These are phyloP conservation scores for Hypsibius dujardini DNA, from an alignment of 1,140 invertebrate genomes.

Conservation along the genomic window DNA sequence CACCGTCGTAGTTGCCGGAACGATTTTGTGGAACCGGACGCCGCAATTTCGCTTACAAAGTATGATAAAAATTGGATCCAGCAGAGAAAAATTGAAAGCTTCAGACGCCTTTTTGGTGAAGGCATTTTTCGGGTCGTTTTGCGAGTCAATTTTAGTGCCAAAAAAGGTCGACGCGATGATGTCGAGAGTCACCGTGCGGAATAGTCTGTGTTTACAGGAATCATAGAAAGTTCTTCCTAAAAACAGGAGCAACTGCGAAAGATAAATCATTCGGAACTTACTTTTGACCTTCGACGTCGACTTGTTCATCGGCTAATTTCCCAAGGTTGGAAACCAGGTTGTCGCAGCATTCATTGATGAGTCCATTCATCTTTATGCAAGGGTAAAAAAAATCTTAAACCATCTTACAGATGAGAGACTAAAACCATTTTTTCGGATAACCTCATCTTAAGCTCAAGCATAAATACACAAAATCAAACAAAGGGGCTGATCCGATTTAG, in stretches of 20 bases:
- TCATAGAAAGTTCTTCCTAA: too few species aligned
- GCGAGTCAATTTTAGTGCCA: slow-evolving; percentile 23
- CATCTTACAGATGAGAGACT: too few species aligned
- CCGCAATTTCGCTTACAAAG: too few species aligned
- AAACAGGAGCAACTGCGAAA: neutral
- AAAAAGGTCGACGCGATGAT: slow-evolving; percentile 22
- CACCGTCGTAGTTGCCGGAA: too few species aligned
- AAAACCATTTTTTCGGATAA: too few species aligned
- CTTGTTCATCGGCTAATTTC: neutral
- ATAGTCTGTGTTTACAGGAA: slow-evolving; percentile 10
- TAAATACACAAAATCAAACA: too few species aligned
- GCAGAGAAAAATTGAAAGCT: neutral
- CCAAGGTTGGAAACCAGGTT: neutral
- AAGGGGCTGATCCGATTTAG: too few species aligned
- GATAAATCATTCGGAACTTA: too few species aligned
- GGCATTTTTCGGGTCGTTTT: slow-evolving; percentile 23
- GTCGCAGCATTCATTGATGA: slow-evolving; percentile 13
- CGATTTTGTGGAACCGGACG: too few species aligned
- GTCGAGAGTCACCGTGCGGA: slow-evolving; percentile 23
- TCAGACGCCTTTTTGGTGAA: slow-evolving; percentile 18
- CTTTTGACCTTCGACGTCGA: neutral
- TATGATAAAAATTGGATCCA: neutral
- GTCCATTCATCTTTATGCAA: neutral
- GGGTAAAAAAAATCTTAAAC: too few species aligned
- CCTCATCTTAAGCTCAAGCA: too few species aligned